Base-by-base conservation (phyloP, 2,113 vertebrate genomes). In the Oenanthe melanoleuca region DNA sequence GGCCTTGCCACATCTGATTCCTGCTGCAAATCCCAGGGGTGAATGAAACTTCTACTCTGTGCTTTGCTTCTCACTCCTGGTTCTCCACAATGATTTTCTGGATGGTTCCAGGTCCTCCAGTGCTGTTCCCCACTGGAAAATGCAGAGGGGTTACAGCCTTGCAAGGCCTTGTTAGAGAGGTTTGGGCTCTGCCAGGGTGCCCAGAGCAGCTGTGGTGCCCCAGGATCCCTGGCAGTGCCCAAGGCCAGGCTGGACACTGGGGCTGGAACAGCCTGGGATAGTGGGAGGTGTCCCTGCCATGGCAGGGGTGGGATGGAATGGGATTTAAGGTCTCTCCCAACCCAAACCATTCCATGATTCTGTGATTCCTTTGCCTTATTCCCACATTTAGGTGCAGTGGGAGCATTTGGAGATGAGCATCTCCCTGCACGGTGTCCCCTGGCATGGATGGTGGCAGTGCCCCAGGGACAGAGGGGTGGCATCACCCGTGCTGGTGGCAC, bases 401-500 rank as follows among this genome's bases (percentile, higher is more conserved):
- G 55, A 37, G 21, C 29, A 4, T 28, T 33, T 33, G 22, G 24
- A 34, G 74, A 7, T 22, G 74, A 66, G 12, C 29, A 11, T 50
- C 33, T 80, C 65, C 73, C 73, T 72, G 59, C 31, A 13, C 4
- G 16, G 8, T 9, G 18, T 44, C 42, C 37, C 25, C 42, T 0
- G 8, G 40, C 42, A 2, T 1, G 60, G 59, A 38, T 20, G 4
- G 28, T 24, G 4, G 4, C n/a, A 23, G 23, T 28, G 49, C n/a
- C 13, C n/a, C 26, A 13, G 49, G 34, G 34, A 14, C 38, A 25
- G 11, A 11, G 3, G 10, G 23, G 7, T 23, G 52, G 22, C 61
- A 11, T 3, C 19, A 3, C 3, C 33, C 20, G 1, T 0, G 1
- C 1, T 23, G 57, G 12, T 10, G 29, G 8, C 19, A 21, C 47